These are phyloP conservation scores for Xylocopa sonorina DNA, from an alignment of 1,140 invertebrate species.

Conservation along the genomic window DNA sequence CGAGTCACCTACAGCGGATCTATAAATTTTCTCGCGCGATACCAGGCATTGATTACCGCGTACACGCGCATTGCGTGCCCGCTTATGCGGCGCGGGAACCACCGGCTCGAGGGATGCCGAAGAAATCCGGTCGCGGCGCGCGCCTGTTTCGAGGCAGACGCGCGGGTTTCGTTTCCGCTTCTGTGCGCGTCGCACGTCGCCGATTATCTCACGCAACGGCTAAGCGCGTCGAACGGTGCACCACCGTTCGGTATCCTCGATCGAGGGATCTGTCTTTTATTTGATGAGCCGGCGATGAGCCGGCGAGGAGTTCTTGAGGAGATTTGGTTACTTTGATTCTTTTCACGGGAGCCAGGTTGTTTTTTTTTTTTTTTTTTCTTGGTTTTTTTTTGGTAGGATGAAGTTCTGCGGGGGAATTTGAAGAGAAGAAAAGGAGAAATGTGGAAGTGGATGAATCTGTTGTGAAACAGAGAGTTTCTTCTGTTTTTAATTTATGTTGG, in stretches of 20 bases:
- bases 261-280: constrained; percentile 4
- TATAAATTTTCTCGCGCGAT: constrained; percentile 52
- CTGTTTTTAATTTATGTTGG: neutral
- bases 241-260: constrained; percentile 9
- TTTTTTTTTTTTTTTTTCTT: too few relatives aligned
- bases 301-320: too few relatives aligned
- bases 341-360: too few relatives aligned
- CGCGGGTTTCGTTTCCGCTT: constrained; percentile 5
- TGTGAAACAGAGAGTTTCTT: too few relatives aligned
- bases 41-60: constrained; percentile 44
- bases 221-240: constrained; percentile 1
- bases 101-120: constrained; percentile 5
- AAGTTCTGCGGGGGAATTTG: too few relatives aligned
- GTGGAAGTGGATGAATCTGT: too few relatives aligned
- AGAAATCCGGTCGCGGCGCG: constrained; percentile 10
- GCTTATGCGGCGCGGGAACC: too few relatives aligned
- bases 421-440: too few relatives aligned
- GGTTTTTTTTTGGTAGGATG: too few relatives aligned
- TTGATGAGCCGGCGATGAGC: too few relatives aligned
- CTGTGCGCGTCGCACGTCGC: constrained; percentile 6
- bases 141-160: neutral
- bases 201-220: constrained; percentile 48
- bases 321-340: too few relatives aligned
- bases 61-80: constrained; percentile 44
- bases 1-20: constrained; percentile 54